These are phyloP conservation scores for Hetaerina americana DNA, from an alignment of 1,140 invertebrate genomes.

Conservation along the genomic window DNA sequence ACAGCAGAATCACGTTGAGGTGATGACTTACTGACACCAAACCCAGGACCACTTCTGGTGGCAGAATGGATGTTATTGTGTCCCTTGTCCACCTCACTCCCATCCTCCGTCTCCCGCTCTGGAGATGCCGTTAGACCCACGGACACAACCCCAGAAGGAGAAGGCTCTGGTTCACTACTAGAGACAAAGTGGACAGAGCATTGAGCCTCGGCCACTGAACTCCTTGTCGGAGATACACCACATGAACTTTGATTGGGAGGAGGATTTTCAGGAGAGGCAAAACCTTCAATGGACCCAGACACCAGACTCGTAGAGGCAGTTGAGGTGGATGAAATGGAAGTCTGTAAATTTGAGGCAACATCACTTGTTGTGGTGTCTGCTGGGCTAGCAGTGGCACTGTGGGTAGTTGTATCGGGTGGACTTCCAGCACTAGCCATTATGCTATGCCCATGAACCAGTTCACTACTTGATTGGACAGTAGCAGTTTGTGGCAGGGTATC, in stretches of 20 bases:
- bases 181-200: slow-evolving; percentile 60
- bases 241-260: background rate
- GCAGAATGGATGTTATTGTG: background rate
- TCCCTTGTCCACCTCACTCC: background rate
- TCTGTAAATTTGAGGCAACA: slow-evolving; percentile 13
- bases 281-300: background rate
- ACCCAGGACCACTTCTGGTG: too few relatives aligned
- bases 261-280: background rate
- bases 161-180: slow-evolving; percentile 48
- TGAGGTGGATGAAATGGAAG: slow-evolving; percentile 2
- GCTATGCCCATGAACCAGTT: slow-evolving; percentile 26
- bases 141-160: background rate
- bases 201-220: background rate
- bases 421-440: slow-evolving; percentile 11
- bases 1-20: background rate
- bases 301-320: background rate
- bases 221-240: background rate
- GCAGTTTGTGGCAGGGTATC: background rate
- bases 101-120: background rate
- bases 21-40: background rate
- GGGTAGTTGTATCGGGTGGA: slow-evolving; percentile 36
- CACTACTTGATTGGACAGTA: background rate
- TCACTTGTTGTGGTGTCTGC: slow-evolving; percentile 16
- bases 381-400: slow-evolving; percentile 23
- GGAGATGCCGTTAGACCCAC: background rate